Evolutionary conservation across 2,797 vertebrate species (phyloP), one percentile per base, ranked within the genome.

Genomic region (Typhlichthys subterraneus): DNA sequence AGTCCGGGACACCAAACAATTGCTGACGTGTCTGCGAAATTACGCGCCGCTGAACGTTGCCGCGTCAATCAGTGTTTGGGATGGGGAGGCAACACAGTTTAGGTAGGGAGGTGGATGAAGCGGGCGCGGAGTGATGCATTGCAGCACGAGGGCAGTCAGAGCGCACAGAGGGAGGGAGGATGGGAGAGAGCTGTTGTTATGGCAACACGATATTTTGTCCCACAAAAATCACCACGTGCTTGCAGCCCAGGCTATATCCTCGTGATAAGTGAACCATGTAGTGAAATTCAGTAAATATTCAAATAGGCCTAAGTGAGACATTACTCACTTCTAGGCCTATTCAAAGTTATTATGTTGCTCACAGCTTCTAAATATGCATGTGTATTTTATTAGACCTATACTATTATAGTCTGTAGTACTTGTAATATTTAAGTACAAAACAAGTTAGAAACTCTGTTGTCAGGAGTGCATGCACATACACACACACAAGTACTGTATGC

Each of bases 91-190:
- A 48, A 48, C 13, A 42, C 63, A 67, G 13, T 59, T 58, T 50
- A 47, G 59, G 73, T 59, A 66, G 65, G 23, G 71, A 63, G 62
- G 69, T 50, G 58, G 53, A 23, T 59, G 72, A 62, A 64, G 71
- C 56, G 47, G 67, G 61, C 52, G 48, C 63, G 54, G 61, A 59
- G 75, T 85, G 88, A 86, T 87, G 86, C 85, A 81, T 70, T 82
- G 66, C 84, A 82, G 86, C 59, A 78, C 66, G 65, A 70, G 53
- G 70, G 79, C 49, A 74, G 70, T 63, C 59, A 67, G 31, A 70
- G 53, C 66, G 79, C 49, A 74, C 69, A 64, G 60, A 67, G 23
- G 29, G 59, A 53, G 51, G 67, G 72, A 11, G 69, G 67, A 57
- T 58, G 52, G 11, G 56, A 67, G 60, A 56, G 73, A 72, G 59